Percentiles rank a stretch among this genome's conserved stretches.
These are phyloP conservation scores for Ypsolopha sequella DNA, from an alignment of 2,888 invertebrate species.

Conservation along the genomic window DNA sequence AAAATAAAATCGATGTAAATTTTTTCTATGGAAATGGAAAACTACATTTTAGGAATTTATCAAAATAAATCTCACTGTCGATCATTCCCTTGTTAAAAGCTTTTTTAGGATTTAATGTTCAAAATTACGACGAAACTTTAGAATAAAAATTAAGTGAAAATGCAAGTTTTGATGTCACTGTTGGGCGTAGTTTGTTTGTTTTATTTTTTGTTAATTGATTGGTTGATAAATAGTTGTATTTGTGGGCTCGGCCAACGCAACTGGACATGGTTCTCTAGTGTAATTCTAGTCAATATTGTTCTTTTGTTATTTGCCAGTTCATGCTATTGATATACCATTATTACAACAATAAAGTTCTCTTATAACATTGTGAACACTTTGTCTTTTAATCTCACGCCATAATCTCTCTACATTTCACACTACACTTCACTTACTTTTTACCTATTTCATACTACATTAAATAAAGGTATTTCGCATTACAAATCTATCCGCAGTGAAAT, in stretches of 20 bases:
- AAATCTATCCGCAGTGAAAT: too few species aligned
- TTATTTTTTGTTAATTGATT: slow-evolving; percentile 24
- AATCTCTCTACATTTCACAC: too few species aligned
- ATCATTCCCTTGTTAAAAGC: slow-evolving; percentile 38
- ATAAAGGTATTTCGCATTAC: too few species aligned
- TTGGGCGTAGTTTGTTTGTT: slow-evolving; percentile 15
- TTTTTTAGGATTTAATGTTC: slow-evolving; percentile 44
- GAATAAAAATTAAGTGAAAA: slow-evolving; percentile 20
- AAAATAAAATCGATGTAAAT: slow-evolving; percentile 24
- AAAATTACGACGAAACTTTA: slow-evolving; percentile 34
- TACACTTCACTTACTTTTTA: too few species aligned
- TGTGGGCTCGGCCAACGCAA: slow-evolving; percentile 36
- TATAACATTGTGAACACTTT: slow-evolving; percentile 59
- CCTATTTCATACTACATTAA: too few species aligned
- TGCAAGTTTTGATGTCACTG: slow-evolving; percentile 42
- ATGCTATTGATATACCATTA: slow-evolving; percentile 69
- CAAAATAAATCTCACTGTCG: slow-evolving; percentile 29
- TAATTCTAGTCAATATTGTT: slow-evolving; percentile 57
- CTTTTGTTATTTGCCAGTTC: slow-evolving; percentile 66
- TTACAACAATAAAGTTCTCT: slow-evolving; percentile 70
- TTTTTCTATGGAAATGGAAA: slow-evolving; percentile 30
- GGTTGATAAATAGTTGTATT: slow-evolving; percentile 13
- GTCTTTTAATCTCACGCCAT: slow-evolving; percentile 8
- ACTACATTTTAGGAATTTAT: slow-evolving; percentile 22
- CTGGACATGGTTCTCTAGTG: slow-evolving; percentile 58